Evolutionary conservation across 2,888 invertebrate species (phyloP).

Genomic region (Philopedon plagiatum): DNA sequence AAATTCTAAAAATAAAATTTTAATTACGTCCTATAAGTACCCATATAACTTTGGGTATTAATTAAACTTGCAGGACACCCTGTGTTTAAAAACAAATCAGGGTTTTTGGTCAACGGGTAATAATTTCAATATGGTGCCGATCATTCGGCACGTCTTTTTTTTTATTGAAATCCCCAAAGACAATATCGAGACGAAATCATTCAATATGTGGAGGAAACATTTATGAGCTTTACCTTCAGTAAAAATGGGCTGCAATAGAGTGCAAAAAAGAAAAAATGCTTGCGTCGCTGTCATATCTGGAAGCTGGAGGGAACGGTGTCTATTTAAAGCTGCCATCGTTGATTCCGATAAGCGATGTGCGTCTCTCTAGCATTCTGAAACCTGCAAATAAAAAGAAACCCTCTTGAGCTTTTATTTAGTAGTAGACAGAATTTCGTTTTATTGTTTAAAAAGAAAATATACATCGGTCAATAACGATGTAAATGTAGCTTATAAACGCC

Average conservation of each 20-base stretch:
- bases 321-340: constrained; percentile 64
- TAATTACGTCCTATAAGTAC: no score
- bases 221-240: constrained; percentile 62
- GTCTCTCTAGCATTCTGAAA: constrained; percentile 65
- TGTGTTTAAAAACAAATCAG: constrained; percentile 41
- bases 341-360: constrained; percentile 62
- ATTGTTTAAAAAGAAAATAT: no score
- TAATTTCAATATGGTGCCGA: constrained; percentile 47
- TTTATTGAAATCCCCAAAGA: constrained; percentile 45
- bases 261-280: constrained; percentile 64
- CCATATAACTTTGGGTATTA: no score
- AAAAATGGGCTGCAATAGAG: constrained; percentile 62
- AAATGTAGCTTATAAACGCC: no score
- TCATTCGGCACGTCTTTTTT: constrained; percentile 39
- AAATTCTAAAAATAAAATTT: no score
- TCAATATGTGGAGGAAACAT: constrained; percentile 55
- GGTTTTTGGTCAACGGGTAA: constrained; percentile 50
- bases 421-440: not conserved
- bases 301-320: constrained; percentile 61
- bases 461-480: no score
- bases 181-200: constrained; percentile 50
- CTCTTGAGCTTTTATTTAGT: not conserved
- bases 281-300: constrained; percentile 63
- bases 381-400: constrained; percentile 58
- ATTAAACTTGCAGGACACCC: constrained; percentile 22